Base-by-base conservation (phyloP, 2,888 invertebrate species). In the Notodonta ziczac region DNA sequence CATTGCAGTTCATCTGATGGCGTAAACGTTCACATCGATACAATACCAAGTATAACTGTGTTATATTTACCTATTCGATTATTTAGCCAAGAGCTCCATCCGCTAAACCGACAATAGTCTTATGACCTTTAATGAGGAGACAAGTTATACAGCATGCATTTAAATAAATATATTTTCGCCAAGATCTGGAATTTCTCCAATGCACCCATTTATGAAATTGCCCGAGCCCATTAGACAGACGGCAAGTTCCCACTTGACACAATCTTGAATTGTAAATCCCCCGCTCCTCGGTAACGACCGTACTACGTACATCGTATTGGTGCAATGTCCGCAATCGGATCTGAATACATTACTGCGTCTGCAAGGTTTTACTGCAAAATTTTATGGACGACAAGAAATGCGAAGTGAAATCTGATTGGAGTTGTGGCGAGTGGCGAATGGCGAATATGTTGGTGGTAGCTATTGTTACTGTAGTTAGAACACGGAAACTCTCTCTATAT, bases 341-440 rank as follows among this genome's bases (percentile, higher is more conserved):
- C 73, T 72, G 82, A 81, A 83, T 83, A 82, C 82, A 81, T 85
- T 82, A 82, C 77, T 69, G 76, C 67, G 67, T 72, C 72, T 73
- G 70, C 74, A 74, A 68, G 73, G 72, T 74, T 77, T 80, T 76
- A 77, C 79, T 77, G 72, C 71, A 63, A 69, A 73, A 67, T 69
- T 71, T 77, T 75, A 76, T 76, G 67, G 73, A 60, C 68, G 68
- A 58, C 52, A 63, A 67, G 71, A 74, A 79, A 77, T 81, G 77
- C 73, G 76, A 69, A 76, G 76, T 74, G 73, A 76, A 75, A 76
- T 72, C 69, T 73, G 69, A 69, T 69, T 65, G 65, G 63, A 62
- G 68, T 65, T 62, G 64, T 69, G 72, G 73, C 67, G 73, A 73
- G 64, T 69, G 72, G 73, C 67, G 73, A 73, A 66, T 70, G 75